Evolutionary conservation across 1,140 invertebrate species (phyloP), one percentile per base, ranked within the genome.

Genomic region (Drosophila mauritiana): DNA sequence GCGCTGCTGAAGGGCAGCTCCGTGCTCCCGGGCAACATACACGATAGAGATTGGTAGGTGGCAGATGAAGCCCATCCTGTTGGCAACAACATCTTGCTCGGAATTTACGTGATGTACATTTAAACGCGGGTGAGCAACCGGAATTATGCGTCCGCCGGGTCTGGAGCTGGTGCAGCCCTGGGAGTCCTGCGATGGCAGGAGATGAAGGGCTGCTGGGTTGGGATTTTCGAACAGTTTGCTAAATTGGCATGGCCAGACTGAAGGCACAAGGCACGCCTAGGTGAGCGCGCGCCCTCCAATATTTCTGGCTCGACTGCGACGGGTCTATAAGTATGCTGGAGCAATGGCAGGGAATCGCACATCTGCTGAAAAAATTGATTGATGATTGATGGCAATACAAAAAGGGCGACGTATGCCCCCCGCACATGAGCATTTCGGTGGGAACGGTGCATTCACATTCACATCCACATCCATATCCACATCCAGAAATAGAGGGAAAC

Each of bases 51-150:
- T 63, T 62, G 68, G 46, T 20, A 31, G 42, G 51, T 15, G 34
- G 37, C 52, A 67, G 65, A 43, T 34, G 43, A 48, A 55, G 40
- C 45, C 45, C 45, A 25, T 25, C 45, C 45, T 25, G 45, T 46
- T 13, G 45, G 27, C 55, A 63, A 76, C 51, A 85, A 73, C 78
- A 70, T 86, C 78, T 85, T 86, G 68, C 77, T 86, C 74, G 81
- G 73, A 75, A 86, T 81, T 85, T 85, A 85, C 81, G 82, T 85
- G 81, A 81, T 84, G 77, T 83, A 85, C 81, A 85, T 85, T 86
- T 86, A 81, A 85, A 85, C 68, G 68, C 73, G 81, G 27, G 45
- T 45, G 79, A 76, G 74, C 82, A 81, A 86, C 82, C 80, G 81
- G 64, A 85, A 86, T 86, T 85, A 81, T 85, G 81, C 78, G 67